Percentiles rank a stretch among this genome's conserved stretches.
Conservation (phyloP, 2,888 invertebrate genomes). For the Xylota segnis region DNA sequence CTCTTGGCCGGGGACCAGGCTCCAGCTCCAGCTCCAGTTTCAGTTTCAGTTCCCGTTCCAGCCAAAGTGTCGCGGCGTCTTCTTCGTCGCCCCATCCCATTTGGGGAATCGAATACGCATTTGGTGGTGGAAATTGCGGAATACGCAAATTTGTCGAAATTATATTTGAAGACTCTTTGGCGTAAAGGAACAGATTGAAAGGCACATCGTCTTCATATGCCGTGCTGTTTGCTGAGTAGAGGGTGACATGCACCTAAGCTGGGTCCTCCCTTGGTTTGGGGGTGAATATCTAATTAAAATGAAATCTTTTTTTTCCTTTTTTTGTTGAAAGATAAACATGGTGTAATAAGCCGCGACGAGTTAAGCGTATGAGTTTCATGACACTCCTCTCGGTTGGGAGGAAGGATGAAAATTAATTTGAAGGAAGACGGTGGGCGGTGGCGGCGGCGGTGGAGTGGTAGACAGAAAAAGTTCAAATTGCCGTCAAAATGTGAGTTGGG, state of each 20-base stretch:
- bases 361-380: constrained; percentile 33
- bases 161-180: constrained; percentile 22
- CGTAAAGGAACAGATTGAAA: constrained; percentile 32
- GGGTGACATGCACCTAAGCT: constrained; percentile 5
- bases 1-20: background rate
- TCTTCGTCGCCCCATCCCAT: too few species aligned
- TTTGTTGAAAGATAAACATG: constrained; percentile 24
- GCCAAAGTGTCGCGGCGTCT: background rate
- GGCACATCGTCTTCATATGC: constrained; percentile 16
- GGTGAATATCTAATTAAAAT: constrained; percentile 52
- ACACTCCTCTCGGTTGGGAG: background rate
- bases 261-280: background rate
- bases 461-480: constrained; percentile 37
- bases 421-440: too few species aligned
- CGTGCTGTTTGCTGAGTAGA: background rate
- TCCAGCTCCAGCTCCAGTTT: background rate
- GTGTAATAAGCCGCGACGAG: constrained; percentile 45
- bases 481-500: constrained; percentile 20
- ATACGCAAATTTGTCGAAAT: constrained; percentile 35
- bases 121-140: constrained; percentile 9
- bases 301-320: constrained; percentile 25
- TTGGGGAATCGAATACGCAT: constrained; percentile 24
- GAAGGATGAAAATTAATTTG: constrained; percentile 34
- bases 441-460: background rate
- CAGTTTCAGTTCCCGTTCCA: background rate